phyloP scores from a whole-genome alignment of 2,888 invertebrate species.

The Cephus nigrinus region DNA sequence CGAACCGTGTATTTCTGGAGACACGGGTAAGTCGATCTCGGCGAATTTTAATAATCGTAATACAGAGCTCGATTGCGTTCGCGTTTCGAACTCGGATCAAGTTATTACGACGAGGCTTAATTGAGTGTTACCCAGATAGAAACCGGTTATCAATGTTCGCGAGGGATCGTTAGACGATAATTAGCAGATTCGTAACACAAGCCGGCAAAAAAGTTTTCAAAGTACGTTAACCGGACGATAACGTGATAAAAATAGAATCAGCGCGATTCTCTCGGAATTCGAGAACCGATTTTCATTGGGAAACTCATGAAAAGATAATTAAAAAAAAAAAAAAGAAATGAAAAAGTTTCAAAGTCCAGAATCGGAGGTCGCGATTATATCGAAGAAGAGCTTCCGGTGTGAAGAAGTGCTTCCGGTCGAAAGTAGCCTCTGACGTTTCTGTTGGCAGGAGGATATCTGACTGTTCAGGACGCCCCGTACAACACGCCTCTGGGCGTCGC shows the following conservation, averaged over 20 bases:
- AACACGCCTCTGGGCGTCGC: constrained; percentile 87
- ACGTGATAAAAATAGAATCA: neutral
- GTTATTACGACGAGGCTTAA: constrained; percentile 6
- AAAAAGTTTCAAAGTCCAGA: too few relatives aligned
- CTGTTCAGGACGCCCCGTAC: constrained; percentile 82
- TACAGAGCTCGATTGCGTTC: neutral
- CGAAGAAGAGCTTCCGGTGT: too few relatives aligned
- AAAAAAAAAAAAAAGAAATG: too few relatives aligned
- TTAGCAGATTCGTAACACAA: neutral
- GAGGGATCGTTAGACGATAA: neutral
- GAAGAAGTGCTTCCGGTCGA: neutral
- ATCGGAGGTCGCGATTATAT: too few relatives aligned
- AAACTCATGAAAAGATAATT: too few relatives aligned
- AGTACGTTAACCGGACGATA: neutral
- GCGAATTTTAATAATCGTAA: neutral
- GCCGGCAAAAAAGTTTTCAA: neutral
- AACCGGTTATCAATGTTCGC: constrained; percentile 15
- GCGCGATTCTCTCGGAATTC: neutral
- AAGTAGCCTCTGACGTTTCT: neutral
- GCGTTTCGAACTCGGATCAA: constrained; percentile 12
- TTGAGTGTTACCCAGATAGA: neutral
- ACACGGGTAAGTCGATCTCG: too few relatives aligned
- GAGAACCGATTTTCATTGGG: too few relatives aligned
- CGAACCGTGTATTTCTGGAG: neutral
- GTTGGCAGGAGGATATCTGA: constrained; percentile 78